phyloP scores from a whole-genome alignment of 1,140 invertebrate species.

The Caenorhabditis inopinata region DNA sequence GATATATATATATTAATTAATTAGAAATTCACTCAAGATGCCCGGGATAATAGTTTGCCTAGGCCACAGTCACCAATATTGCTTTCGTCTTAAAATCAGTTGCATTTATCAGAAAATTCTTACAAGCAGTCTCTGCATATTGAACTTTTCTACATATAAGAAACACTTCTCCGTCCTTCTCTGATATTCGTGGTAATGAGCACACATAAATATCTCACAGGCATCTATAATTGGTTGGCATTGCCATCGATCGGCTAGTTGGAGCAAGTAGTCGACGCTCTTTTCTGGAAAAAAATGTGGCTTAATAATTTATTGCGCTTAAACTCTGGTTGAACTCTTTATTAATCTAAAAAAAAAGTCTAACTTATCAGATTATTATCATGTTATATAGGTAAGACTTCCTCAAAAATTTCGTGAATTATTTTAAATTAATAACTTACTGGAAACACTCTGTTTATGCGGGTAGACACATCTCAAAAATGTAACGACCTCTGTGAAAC shows the following conservation, averaged over 20 bases:
- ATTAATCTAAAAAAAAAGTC: no score
- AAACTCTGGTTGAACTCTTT: no score
- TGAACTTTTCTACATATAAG: not conserved
- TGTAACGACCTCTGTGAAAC: not conserved
- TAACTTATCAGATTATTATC: no score
- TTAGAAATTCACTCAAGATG: no score
- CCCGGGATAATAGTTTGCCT: no score
- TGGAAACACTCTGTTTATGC: not conserved
- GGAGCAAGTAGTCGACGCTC: not conserved
- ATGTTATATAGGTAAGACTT: no score
- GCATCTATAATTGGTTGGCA: not conserved
- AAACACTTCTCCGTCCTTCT: constrained; percentile 5
- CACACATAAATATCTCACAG: constrained; percentile 20
- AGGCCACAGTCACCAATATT: no score
- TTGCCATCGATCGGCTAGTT: not conserved
- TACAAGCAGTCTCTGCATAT: constrained; percentile 16
- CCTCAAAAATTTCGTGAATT: no score
- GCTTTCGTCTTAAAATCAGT: no score
- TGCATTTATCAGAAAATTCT: not conserved
- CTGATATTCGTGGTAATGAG: constrained; percentile 8
- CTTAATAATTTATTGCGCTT: no score
- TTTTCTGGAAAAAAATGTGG: constrained; percentile 13
- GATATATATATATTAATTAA: no score
- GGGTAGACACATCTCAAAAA: not conserved
- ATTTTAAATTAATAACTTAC: not conserved